Percentiles rank a stretch among this genome's conserved stretches.
phyloP scores from a whole-genome alignment of 2,888 invertebrate species.

The Thyatira batis region DNA sequence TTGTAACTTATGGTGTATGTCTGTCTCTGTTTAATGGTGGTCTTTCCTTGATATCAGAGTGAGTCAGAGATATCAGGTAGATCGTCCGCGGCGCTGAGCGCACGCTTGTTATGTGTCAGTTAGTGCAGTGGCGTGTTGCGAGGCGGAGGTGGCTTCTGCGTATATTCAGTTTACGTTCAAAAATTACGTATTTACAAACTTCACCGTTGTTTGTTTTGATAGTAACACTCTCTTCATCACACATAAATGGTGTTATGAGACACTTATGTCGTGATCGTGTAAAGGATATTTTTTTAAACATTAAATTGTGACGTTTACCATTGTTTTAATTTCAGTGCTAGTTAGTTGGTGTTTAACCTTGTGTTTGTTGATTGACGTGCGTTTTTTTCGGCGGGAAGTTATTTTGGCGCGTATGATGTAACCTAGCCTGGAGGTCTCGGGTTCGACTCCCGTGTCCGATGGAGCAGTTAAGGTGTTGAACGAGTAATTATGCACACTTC shows the following conservation, averaged over 20 bases:
- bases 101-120: constrained; percentile 32
- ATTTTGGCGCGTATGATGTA: constrained; percentile 78
- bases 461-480: constrained; percentile 50
- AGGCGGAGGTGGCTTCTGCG: constrained; percentile 39
- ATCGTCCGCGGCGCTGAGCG: constrained; percentile 11
- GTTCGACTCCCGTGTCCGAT: constrained; percentile 69
- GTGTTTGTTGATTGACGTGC: constrained; percentile 73
- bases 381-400: constrained; percentile 62
- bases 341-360: constrained; percentile 65
- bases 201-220: constrained; percentile 65
- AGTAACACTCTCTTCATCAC: constrained; percentile 32
- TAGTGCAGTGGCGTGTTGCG: constrained; percentile 54
- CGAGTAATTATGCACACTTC: constrained; percentile 67
- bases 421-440: constrained; percentile 53
- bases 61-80: constrained; percentile 58
- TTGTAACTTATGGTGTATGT: constrained; percentile 32
- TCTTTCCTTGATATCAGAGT: constrained; percentile 34
- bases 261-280: constrained; percentile 3
- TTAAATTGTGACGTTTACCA: constrained; percentile 19
- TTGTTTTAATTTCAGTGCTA: constrained; percentile 52
- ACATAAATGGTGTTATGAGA: constrained; percentile 18
- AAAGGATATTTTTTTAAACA: constrained; percentile 6
- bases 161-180: constrained; percentile 28
- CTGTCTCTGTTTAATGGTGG: constrained; percentile 44
- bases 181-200: constrained; percentile 77